Evolutionary conservation across 2,797 vertebrate genomes (phyloP).

Genomic region (Masticophis lateralis): DNA sequence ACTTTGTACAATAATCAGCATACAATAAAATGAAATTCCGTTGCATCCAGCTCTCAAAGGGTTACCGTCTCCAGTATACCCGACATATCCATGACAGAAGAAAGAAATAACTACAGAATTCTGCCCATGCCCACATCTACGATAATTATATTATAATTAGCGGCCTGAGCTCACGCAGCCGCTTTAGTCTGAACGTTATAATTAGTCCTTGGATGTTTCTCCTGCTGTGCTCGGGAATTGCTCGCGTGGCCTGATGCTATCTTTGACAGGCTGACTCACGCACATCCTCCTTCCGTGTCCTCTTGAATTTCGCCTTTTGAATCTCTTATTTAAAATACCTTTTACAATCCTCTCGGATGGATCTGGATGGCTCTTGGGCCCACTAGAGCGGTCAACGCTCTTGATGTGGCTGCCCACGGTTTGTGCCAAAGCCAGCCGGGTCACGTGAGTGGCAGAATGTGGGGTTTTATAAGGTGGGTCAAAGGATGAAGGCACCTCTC

Average conservation of each 20-base stretch:
- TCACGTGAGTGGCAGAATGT: background rate
- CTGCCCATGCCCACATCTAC: no score
- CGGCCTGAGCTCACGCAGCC: background rate
- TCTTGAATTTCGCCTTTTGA: background rate
- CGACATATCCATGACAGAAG: no score
- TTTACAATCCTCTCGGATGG: background rate
- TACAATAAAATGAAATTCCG: no score
- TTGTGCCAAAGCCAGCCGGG: background rate
- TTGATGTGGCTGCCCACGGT: background rate
- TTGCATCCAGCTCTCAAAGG: no score
- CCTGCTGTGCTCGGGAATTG: background rate
- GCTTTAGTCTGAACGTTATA: background rate
- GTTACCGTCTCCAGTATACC: no score
- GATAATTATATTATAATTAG: background rate
- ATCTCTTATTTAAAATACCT: background rate
- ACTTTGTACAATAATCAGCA: no score
- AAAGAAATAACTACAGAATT: no score
- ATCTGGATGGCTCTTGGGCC: background rate
- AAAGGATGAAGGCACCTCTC: background rate
- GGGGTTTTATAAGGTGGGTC: no score
- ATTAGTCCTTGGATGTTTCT: background rate
- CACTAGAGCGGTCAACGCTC: fast-evolving
- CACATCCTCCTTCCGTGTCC: background rate
- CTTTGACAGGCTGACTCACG: background rate
- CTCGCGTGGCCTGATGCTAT: background rate